phyloP scores from a whole-genome alignment of 2,113 vertebrate species.

The Xerus inauris region DNA sequence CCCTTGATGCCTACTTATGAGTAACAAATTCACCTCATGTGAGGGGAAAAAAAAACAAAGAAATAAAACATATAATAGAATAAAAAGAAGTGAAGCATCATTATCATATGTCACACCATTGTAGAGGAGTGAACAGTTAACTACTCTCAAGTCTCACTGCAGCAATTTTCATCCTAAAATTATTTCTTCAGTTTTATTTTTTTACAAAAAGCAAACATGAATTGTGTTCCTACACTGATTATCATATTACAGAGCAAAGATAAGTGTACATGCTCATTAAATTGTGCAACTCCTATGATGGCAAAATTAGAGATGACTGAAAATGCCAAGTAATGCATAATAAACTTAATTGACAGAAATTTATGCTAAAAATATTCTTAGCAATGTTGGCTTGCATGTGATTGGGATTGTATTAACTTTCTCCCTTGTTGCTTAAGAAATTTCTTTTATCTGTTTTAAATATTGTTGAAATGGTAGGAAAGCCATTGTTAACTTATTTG shows the following conservation, averaged over 20 bases:
- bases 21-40: neutral
- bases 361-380: conserved; percentile 16
- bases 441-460: conserved; percentile 72
- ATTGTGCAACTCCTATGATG: neutral
- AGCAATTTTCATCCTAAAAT: conserved; percentile 16
- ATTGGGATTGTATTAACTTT: conserved; percentile 51
- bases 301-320: neutral
- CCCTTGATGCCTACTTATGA: neutral
- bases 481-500: conserved; percentile 74
- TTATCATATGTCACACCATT: neutral
- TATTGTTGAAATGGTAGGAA: conserved; percentile 71
- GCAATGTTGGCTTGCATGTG: neutral
- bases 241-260: neutral
- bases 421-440: conserved; percentile 58
- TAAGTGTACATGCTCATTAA: conserved; percentile 18
- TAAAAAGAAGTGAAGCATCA: neutral
- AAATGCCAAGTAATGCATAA: neutral
- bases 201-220: neutral
- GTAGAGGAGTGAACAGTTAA: neutral
- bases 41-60: neutral
- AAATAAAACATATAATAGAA: neutral
- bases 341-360: neutral
- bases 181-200: neutral
- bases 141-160: neutral
- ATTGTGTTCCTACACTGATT: neutral